Conservation (phyloP, 2,797 vertebrate species). For the Smutsia gigantea region DNA sequence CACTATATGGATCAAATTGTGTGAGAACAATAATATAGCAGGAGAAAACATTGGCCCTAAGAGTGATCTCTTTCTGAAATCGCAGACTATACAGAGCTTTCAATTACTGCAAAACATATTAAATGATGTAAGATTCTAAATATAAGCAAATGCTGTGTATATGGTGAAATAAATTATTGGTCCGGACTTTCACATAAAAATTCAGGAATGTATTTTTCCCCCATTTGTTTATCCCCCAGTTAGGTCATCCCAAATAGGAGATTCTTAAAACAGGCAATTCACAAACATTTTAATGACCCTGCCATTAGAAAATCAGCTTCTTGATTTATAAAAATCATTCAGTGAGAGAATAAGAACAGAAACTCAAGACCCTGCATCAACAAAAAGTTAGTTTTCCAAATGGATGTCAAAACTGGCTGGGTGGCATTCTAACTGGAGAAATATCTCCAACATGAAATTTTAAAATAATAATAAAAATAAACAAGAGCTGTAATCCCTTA, state of each 20-base stretch:
- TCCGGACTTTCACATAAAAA: background rate
- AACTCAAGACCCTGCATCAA: background rate
- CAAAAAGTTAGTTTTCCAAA: background rate
- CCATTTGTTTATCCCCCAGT: background rate
- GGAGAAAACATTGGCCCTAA: background rate
- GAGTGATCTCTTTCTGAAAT: background rate
- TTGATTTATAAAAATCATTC: background rate
- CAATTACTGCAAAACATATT: background rate
- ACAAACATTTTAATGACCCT: background rate
- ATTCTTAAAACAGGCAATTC: background rate
- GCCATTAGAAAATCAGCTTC: background rate
- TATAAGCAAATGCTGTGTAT: slow-evolving; percentile 21
- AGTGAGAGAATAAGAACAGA: background rate
- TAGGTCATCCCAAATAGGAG: background rate
- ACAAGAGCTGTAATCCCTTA: background rate
- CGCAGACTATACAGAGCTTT: background rate
- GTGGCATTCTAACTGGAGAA: background rate
- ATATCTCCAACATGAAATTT: background rate
- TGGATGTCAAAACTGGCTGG: background rate
- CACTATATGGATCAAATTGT: background rate
- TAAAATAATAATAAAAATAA: slow-evolving; percentile 43
- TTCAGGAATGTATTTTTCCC: background rate
- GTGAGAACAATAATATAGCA: background rate
- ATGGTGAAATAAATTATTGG: background rate
- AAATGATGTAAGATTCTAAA: background rate